Evolutionary conservation across 1,140 invertebrate genomes (phyloP).

Genomic region (Drosophila persimilis): DNA sequence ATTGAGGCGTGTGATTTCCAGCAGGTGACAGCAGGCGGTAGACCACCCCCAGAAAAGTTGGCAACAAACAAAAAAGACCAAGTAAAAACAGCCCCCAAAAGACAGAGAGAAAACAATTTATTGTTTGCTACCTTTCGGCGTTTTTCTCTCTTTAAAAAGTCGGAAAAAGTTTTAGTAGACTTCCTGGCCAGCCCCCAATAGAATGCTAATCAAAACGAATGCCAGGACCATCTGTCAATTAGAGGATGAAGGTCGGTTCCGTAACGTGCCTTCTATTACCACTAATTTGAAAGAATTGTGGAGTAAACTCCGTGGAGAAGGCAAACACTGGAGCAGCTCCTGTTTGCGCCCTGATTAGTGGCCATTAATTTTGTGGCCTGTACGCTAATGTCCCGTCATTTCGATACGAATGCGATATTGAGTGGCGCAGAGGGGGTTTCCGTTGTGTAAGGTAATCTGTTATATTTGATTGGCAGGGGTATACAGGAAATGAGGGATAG

Average conservation of each 20-base stretch:
- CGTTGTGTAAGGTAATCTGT: no score
- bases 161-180: no score
- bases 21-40: constrained; percentile 35
- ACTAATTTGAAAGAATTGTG: constrained; percentile 47
- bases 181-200: constrained; percentile 13
- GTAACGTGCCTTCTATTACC: constrained; percentile 63
- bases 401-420: constrained; percentile 1
- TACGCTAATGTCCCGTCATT: constrained; percentile 55
- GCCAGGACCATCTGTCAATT: constrained; percentile 61
- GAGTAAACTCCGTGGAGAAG: constrained; percentile 37
- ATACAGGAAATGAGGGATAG: no score
- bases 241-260: constrained; percentile 30
- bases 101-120: constrained; percentile 27
- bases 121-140: constrained; percentile 25
- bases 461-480: constrained; percentile 11
- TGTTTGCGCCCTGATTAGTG: constrained; percentile 53
- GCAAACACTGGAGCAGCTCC: constrained; percentile 42
- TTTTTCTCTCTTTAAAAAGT: not conserved
- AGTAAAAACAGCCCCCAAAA: not conserved
- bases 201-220: constrained; percentile 66
- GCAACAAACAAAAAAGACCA: constrained; percentile 1
- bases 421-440: not conserved
- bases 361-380: constrained; percentile 57
- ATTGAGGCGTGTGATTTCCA: constrained; percentile 55
- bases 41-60: not conserved